phyloP scores from a whole-genome alignment of 1,140 invertebrate species.

The Drosophila littoralis region DNA sequence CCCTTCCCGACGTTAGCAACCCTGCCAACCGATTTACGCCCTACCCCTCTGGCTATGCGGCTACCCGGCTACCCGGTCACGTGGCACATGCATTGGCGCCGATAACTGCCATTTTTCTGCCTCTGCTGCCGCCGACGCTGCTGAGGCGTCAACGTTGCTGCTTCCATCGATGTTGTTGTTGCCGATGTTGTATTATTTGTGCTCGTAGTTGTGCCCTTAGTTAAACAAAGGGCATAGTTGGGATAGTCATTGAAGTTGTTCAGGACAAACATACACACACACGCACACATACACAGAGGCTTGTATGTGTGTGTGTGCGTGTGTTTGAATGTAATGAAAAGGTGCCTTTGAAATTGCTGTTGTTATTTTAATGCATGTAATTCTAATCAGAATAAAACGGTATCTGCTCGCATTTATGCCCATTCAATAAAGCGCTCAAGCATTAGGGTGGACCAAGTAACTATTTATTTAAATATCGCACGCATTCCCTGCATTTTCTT shows the following conservation, averaged over 20 bases:
- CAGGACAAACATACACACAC: slow-evolving; percentile 18
- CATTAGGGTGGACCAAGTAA: slow-evolving; percentile 24
- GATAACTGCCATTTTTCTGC: slow-evolving; percentile 68
- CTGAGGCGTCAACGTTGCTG: slow-evolving; percentile 8
- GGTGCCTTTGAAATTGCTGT: slow-evolving; percentile 1
- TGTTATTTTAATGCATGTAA: slow-evolving; percentile 15
- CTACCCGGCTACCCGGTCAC: slow-evolving; percentile 54
- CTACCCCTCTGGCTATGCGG: slow-evolving; percentile 9
- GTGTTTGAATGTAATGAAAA: background rate
- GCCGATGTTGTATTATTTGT: slow-evolving; percentile 14
- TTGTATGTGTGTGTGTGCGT: background rate
- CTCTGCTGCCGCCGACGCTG: slow-evolving; percentile 27
- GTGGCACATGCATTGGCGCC: slow-evolving; percentile 71
- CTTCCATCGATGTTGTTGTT: background rate
- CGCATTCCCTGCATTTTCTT: too few species aligned
- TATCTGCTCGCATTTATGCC: slow-evolving; percentile 13
- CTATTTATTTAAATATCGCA: slow-evolving; percentile 1
- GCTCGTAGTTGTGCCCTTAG: slow-evolving; percentile 45
- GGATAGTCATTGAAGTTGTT: slow-evolving; percentile 45
- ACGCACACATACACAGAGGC: background rate
- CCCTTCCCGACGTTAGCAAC: background rate
- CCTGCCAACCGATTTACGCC: background rate
- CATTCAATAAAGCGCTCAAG: slow-evolving; percentile 15
- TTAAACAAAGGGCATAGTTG: slow-evolving; percentile 55
- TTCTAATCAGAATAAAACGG: slow-evolving; percentile 36